Percentiles rank a stretch among this genome's conserved stretches.
These are phyloP conservation scores for Calidris pygmaea DNA, from an alignment of 2,113 vertebrate genomes.

Conservation along the genomic window DNA sequence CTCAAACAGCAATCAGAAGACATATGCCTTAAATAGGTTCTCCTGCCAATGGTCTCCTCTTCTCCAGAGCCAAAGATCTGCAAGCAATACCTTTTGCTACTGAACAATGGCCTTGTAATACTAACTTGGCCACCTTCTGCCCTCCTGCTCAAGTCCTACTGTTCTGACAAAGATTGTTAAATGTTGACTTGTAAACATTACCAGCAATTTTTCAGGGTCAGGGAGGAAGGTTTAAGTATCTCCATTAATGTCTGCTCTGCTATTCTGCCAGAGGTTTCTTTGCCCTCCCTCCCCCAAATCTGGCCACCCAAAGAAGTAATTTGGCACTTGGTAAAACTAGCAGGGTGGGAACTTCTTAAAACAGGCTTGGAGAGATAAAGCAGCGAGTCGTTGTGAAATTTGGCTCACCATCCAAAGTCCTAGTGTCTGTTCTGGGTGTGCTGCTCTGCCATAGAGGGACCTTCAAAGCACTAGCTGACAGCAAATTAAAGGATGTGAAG, in stretches of 20 bases:
- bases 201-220: background rate
- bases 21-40: background rate
- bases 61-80: conserved; percentile 16
- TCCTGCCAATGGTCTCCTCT: background rate
- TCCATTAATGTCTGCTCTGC: background rate
- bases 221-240: background rate
- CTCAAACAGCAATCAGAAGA: conserved; percentile 21
- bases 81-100: background rate
- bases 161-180: background rate
- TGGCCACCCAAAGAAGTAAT: conserved; percentile 34
- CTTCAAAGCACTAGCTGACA: background rate
- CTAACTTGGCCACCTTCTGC: background rate
- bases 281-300: background rate
- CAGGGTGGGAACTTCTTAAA: conserved; percentile 19
- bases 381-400: background rate
- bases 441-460: background rate
- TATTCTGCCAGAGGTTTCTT: conserved; percentile 25
- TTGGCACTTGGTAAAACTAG: conserved; percentile 31
- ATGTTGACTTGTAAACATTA: background rate
- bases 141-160: background rate
- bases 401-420: background rate
- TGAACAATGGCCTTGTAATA: background rate
- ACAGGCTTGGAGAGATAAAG: conserved; percentile 13
- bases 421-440: background rate
- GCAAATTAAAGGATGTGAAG: background rate